These are phyloP conservation scores for Centroberyx gerrardi DNA, from an alignment of 2,797 vertebrate genomes.

Conservation along the genomic window DNA sequence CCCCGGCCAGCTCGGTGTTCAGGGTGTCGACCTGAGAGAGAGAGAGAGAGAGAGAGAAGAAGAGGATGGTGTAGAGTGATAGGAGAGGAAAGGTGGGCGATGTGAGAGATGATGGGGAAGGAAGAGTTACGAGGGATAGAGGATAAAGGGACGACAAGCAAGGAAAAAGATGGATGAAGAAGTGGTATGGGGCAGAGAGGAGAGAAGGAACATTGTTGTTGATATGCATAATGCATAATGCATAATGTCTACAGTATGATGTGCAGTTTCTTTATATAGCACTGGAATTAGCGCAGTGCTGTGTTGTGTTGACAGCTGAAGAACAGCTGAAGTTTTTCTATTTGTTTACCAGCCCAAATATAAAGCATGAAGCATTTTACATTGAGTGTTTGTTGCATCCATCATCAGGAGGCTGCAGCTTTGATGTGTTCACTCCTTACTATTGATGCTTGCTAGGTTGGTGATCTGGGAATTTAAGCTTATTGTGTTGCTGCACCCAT, in stretches of 20 bases:
- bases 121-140: background rate
- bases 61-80: background rate
- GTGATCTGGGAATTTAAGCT: too few relatives aligned
- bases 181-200: background rate
- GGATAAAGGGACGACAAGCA: background rate
- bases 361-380: too few relatives aligned
- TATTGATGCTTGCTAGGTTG: too few relatives aligned
- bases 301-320: background rate
- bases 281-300: background rate
- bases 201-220: too few relatives aligned
- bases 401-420: too few relatives aligned
- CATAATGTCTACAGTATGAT: background rate
- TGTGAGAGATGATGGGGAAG: background rate
- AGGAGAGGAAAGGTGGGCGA: background rate
- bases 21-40: slow-evolving; percentile 90
- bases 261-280: background rate
- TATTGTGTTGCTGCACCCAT: too few relatives aligned
- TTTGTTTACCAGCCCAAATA: background rate
- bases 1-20: slow-evolving; percentile 90
- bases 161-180: too few relatives aligned
- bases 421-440: too few relatives aligned
- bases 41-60: background rate
- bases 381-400: too few relatives aligned
- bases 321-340: background rate
- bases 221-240: background rate